Evolutionary conservation across 1,140 invertebrate species (phyloP).

Genomic region (Drosophila quadrilineata): DNA sequence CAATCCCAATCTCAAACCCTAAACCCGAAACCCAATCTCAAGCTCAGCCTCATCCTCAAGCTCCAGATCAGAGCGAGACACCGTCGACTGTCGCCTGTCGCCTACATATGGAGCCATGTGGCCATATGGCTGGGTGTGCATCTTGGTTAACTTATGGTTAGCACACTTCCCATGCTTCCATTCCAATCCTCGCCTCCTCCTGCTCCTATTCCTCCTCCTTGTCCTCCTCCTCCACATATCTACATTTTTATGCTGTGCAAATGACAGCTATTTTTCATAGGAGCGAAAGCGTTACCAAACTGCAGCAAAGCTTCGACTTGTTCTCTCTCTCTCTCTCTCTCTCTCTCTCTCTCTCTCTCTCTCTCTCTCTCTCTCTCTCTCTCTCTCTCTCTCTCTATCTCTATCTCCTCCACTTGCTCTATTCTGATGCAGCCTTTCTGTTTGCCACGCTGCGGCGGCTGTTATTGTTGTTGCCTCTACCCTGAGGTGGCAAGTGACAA

Average conservation of each 20-base stretch:
- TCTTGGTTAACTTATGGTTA: constrained; percentile 79
- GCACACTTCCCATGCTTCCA: constrained; percentile 33
- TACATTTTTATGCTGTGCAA: constrained; percentile 80
- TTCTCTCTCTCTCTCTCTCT: background rate
- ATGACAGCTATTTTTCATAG: constrained; percentile 80
- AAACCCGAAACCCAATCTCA: background rate
- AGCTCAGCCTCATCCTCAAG: too few relatives aligned
- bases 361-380: too few relatives aligned
- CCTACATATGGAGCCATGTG: constrained; percentile 65
- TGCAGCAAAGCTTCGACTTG: constrained; percentile 21
- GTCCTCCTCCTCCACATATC: constrained; percentile 42
- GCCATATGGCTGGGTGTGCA: constrained; percentile 74
- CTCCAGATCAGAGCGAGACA: too few relatives aligned
- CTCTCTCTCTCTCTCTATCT: too few relatives aligned
- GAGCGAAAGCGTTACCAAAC: constrained; percentile 64
- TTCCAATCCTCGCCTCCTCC: constrained; percentile 5
- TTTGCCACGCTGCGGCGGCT: too few relatives aligned
- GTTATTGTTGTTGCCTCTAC: constrained; percentile 45
- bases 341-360: background rate
- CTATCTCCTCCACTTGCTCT: too few relatives aligned
- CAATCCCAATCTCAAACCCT: background rate
- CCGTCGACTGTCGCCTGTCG: constrained; percentile 31
- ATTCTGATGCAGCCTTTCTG: too few relatives aligned
- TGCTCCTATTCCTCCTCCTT: background rate
- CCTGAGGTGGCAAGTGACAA: constrained; percentile 78